phyloP scores from a whole-genome alignment of 37 sponge, comb jelly and placozoan genomes.

The Petrosia ficiformis region DNA sequence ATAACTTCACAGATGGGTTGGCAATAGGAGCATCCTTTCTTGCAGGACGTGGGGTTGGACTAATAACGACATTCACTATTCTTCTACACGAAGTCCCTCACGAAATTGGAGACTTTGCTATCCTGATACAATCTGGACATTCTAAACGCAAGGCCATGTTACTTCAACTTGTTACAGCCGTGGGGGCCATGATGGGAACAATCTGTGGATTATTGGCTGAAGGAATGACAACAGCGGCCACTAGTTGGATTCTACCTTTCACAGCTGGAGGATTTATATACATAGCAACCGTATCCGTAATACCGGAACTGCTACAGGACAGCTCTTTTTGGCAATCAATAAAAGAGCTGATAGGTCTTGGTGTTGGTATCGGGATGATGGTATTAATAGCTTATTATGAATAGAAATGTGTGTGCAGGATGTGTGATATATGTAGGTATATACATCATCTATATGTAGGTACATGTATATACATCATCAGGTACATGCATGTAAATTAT shows the following conservation, averaged over 20 bases:
- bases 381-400: conserved; percentile 76
- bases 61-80: conserved; percentile 90
- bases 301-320: conserved; percentile 88
- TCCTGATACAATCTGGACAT: conserved; percentile 92
- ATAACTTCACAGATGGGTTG: conserved; percentile 97
- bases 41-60: conserved; percentile 68
- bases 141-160: conserved; percentile 86
- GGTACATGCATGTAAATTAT: too few species aligned
- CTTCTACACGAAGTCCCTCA: conserved; percentile 96
- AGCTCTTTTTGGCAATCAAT: conserved; percentile 65
- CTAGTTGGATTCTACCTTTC: conserved; percentile 88
- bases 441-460: too few species aligned
- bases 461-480: too few species aligned
- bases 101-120: conserved; percentile 99
- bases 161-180: conserved; percentile 89
- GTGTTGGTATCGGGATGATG: conserved; percentile 87
- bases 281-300: conserved; percentile 90
- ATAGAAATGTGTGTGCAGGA: conserved; percentile 17
- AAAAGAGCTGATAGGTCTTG: conserved; percentile 71
- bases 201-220: conserved; percentile 84
- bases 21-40: conserved; percentile 94
- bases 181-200: conserved; percentile 87
- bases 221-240: conserved; percentile 31
- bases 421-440: too few species aligned
- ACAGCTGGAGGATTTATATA: conserved; percentile 99